Base-by-base conservation (phyloP, 2,797 vertebrate genomes). In the Sebastes itinus region DNA sequence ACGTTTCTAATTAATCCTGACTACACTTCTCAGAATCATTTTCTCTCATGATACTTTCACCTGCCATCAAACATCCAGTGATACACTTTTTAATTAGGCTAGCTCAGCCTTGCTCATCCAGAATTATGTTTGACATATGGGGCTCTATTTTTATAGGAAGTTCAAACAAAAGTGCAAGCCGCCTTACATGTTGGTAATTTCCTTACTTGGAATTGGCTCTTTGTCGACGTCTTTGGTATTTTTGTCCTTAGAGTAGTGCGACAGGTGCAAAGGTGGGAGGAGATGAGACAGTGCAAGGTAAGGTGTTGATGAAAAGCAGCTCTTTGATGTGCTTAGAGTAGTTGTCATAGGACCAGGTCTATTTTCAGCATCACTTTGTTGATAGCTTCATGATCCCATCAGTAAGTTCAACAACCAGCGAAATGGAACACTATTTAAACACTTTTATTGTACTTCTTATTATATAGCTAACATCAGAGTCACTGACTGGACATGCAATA, bases 231-330 rank as follows among this genome's bases (percentile, higher is more conserved):
- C 72, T 68, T 58, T 77, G 75, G 62, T 78, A 22, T 69, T 80
- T 76, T 72, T 25, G n/a, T 70, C 66, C n/a, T 77, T 46, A 4
- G 52, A 54, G 16, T 32, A 22, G 32, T 30, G 32, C 2, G 30
- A 62, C 42, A 81, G 35, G 27, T 27, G 68, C 66, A 71, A 74
- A 77, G 49, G 75, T 79, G 27, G 65, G 49, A 74, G 28, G 18
- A 77, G 55, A 78, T 66, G 77, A 80, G 38, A 73, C 27, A 32
- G 46, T 79, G 75, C 12, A 74, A 63, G 61, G 46, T 18, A 72
- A 76, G 49, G 28, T 63, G 25, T 61, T 70, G 42, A 55, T 80
- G 59, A 70, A 77, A 64, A 58, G 56, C 33, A 58, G 42, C 27
- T 61, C 20, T 66, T 71, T 77, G 58, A 75, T 9, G 5, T 75